A percentile compares a stretch with the other conserved stretches of the same genome.
Conservation (phyloP, 2,888 invertebrate genomes). For the Epirrhoe alternata region DNA sequence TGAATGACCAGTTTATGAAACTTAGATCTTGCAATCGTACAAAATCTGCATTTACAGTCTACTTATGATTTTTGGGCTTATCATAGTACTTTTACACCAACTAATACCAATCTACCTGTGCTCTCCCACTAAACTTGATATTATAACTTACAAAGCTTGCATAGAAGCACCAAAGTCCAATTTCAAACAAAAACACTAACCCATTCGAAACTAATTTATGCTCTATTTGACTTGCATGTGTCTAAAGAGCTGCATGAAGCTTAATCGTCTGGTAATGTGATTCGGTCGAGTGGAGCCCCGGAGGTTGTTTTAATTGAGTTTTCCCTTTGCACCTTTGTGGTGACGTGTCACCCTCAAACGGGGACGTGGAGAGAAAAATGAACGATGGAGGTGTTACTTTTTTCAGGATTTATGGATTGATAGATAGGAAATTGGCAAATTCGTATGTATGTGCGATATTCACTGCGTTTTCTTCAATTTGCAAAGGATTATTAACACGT, state of each 20-base stretch:
- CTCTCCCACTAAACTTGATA: background rate
- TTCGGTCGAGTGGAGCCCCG: conserved; percentile 57
- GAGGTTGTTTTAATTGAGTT: conserved; percentile 77
- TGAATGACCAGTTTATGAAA: too few relatives aligned
- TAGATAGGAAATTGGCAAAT: conserved; percentile 17
- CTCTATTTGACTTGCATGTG: conserved; percentile 45
- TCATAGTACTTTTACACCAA: background rate
- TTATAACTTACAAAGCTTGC: background rate
- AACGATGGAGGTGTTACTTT: conserved; percentile 44
- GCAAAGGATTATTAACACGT: background rate
- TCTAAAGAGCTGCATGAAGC: conserved; percentile 49
- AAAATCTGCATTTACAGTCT: too few relatives aligned
- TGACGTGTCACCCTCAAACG: conserved; percentile 60
- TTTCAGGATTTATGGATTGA: conserved; percentile 31
- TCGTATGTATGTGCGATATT: conserved; percentile 4
- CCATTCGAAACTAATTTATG: conserved; percentile 46
- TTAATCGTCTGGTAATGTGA: conserved; percentile 69
- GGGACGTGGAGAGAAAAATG: conserved; percentile 41
- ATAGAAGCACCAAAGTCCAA: conserved; percentile 11
- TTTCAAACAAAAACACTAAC: conserved; percentile 36
- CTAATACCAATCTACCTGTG: background rate
- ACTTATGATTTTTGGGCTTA: too few relatives aligned
- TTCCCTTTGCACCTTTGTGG: conserved; percentile 72
- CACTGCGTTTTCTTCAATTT: background rate
- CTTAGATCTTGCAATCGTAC: too few relatives aligned